A percentile compares a stretch with the other conserved stretches of the same genome.
Evolutionary conservation across 2,888 invertebrate genomes (phyloP).

Genomic region (Spilarctia lutea): DNA sequence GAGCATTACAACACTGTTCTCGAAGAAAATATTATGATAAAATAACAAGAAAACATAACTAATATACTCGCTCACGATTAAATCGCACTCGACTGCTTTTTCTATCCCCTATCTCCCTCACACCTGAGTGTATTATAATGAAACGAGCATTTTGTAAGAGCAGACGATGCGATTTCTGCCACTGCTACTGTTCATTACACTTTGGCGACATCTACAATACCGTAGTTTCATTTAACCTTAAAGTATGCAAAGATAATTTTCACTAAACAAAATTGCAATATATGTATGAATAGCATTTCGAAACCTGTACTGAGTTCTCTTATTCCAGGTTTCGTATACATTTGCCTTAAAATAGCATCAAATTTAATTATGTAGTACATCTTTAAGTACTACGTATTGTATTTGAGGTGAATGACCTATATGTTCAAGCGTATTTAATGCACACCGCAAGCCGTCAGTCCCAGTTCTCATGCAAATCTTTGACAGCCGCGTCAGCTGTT

Average conservation of each 20-base stretch:
- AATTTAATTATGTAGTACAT: background rate
- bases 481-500: conserved; percentile 8
- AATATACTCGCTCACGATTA: conserved; percentile 43
- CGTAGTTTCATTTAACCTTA: conserved; percentile 28
- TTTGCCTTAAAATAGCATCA: background rate
- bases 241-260: conserved; percentile 27
- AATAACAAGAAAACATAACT: conserved; percentile 32
- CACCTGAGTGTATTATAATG: conserved; percentile 54
- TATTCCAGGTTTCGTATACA: background rate
- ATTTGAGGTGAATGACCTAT: background rate
- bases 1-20: conserved; percentile 11
- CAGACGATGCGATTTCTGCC: conserved; percentile 47
- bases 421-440: conserved; percentile 5
- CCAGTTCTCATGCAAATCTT: conserved; percentile 21
- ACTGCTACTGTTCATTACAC: conserved; percentile 46
- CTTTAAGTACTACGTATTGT: background rate
- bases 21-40: conserved; percentile 18
- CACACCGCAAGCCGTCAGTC: background rate
- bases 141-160: conserved; percentile 56
- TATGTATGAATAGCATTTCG: conserved; percentile 9
- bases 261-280: conserved; percentile 29
- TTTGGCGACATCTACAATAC: conserved; percentile 39
- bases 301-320: conserved; percentile 29
- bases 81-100: conserved; percentile 52
- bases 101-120: conserved; percentile 21